Percentiles rank a stretch among this genome's conserved stretches.
These are phyloP conservation scores for Pogonocichla stellata DNA, from an alignment of 2,113 vertebrate species.

Conservation along the genomic window DNA sequence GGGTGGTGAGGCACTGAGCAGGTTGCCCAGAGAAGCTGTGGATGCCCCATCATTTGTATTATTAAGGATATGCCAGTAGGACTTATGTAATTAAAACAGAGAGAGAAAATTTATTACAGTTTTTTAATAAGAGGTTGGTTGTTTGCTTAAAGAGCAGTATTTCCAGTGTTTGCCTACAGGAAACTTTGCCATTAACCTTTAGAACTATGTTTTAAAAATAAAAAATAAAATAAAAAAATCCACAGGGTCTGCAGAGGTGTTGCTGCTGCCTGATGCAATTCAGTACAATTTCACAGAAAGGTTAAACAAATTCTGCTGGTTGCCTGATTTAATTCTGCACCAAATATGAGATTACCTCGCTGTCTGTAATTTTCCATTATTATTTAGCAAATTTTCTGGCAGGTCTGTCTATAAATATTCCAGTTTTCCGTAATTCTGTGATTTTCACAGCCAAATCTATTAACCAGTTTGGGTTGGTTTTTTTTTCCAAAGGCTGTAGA, in stretches of 20 bases:
- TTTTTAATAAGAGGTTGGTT: neutral
- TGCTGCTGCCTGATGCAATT: neutral
- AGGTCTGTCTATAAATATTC: slow-evolving; percentile 16
- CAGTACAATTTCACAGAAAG: slow-evolving; percentile 24
- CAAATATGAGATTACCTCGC: slow-evolving; percentile 18
- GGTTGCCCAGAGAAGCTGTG: too few relatives aligned
- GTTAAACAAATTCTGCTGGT: slow-evolving; percentile 38
- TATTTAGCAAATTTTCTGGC: slow-evolving; percentile 25
- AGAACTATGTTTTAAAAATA: neutral
- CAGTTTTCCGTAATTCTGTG: slow-evolving; percentile 21
- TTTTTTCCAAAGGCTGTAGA: neutral
- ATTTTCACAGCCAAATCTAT: slow-evolving; percentile 33
- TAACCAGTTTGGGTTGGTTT: neutral
- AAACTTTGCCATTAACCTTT: neutral
- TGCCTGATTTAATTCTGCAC: slow-evolving; percentile 33
- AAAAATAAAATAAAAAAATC: neutral
- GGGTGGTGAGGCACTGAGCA: neutral
- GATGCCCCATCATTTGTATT: neutral
- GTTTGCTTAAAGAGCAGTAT: neutral
- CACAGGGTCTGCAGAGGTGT: neutral
- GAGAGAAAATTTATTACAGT: neutral
- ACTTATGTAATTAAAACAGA: neutral
- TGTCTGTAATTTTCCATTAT: slow-evolving; percentile 46
- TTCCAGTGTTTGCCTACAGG: neutral
- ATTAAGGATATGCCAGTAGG: neutral